Conservation (phyloP, 2,888 invertebrate species). For the Tenthredo distinguenda region DNA sequence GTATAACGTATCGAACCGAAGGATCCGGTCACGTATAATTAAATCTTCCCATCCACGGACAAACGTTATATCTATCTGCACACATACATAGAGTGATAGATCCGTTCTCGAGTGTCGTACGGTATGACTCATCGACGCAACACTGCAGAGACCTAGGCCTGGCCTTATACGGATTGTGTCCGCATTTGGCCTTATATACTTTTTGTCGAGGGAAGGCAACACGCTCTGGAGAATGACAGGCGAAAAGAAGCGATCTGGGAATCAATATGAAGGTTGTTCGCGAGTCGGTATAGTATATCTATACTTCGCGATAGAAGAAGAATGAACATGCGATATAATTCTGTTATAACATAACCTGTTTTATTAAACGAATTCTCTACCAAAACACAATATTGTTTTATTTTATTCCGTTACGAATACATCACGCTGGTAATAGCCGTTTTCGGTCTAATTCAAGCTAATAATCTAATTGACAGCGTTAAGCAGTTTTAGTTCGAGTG, state of each 20-base stretch:
- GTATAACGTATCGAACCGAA: background rate
- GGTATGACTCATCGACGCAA: background rate
- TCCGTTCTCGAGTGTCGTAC: background rate
- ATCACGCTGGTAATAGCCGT: background rate
- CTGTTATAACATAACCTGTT: background rate
- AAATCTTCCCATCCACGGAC: background rate
- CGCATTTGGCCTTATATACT: background rate
- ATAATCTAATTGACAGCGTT: background rate
- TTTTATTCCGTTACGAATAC: background rate
- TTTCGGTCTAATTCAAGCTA: background rate
- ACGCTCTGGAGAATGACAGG: background rate
- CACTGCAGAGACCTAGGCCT: background rate
- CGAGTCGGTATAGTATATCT: background rate
- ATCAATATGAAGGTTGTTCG: conserved; percentile 1
- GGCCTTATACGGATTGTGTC: conserved; percentile 21
- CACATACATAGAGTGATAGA: background rate
- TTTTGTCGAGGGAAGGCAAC: background rate
- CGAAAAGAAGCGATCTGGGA: conserved; percentile 13
- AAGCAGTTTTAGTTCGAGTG: background rate
- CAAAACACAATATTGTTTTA: background rate
- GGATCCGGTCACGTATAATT: conserved; percentile 9
- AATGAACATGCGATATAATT: background rate
- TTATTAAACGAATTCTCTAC: background rate
- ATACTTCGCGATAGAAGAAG: background rate
- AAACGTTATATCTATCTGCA: background rate